Evolutionary conservation across 2,888 invertebrate genomes (phyloP), one percentile per base, ranked within the genome.

Genomic region (Eledona agricola): DNA sequence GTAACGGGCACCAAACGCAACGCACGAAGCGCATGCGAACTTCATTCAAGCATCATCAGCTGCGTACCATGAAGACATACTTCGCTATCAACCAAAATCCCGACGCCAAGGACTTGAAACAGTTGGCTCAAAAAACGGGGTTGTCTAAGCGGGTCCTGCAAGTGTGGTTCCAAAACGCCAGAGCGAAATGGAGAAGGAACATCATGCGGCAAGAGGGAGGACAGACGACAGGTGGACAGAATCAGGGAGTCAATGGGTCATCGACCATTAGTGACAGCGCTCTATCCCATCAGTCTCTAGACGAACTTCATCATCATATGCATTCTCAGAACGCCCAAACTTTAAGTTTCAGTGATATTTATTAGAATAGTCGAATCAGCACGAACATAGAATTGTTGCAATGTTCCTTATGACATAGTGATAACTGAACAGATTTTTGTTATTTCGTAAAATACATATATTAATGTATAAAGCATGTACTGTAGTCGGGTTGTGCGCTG

Each of bases 151-250:
- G 98, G 71, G 98, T 99, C 9, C 79, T 99, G 51, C 99, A 98
- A 96, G 97, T 98, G 1, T 98, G 98, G 98, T 98, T 98, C 77
- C 98, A 99, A 84, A 99, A 99, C 75, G 97, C 98, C 0, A 82
- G 98, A 38, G 99, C 98, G 20, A 99, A 99, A 80, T 98, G 96
- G 91, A 86, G 99, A 60, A 85, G 98, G 38, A 96, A 93, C 76
- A 85, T 93, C 73, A 90, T 93, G 89, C 80, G 93, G 35, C 93
- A 92, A 71, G 93, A 93, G 70, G 83, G 85, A 17, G 70, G 71
- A 9, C 72, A 74, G 46, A 69, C 69, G 55, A n/a, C n/a, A n/a
- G 63, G 65, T 50, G 63, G 66, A 34, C 64, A 67, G 32, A 65
- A 59, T 20, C 70, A 65, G 50, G 69, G 69, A 16, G 62, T 72